phyloP scores from a whole-genome alignment of 1,140 invertebrate species.

The Andricus grossulariae region DNA sequence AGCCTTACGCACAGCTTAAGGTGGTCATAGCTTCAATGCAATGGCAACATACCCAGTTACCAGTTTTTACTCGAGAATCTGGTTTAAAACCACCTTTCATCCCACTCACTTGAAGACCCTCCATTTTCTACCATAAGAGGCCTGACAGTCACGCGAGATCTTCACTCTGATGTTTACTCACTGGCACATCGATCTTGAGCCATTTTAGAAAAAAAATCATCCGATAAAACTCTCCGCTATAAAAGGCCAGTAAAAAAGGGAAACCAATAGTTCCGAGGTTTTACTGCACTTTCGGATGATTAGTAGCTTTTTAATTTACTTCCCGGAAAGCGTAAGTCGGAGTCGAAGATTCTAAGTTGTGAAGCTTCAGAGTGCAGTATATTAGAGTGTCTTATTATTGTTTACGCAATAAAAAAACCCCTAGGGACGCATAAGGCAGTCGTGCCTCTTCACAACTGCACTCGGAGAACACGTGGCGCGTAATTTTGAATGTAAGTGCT shows the following conservation, averaged over 20 bases:
- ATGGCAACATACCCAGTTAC: constrained; percentile 4
- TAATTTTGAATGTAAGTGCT: constrained; percentile 43
- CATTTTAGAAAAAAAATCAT: too few species aligned
- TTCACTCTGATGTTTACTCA: too few species aligned
- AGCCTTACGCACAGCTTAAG: background rate
- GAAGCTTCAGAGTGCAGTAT: background rate
- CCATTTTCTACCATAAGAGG: constrained; percentile 12
- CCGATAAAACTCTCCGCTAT: too few species aligned
- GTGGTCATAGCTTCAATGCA: background rate
- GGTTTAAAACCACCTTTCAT: constrained; percentile 19
- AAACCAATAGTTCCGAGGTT: too few species aligned
- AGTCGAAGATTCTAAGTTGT: too few species aligned
- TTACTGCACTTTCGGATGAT: too few species aligned
- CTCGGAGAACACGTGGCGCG: constrained; percentile 45
- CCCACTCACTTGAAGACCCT: constrained; percentile 29
- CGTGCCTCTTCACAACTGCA: background rate
- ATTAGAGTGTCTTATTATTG: constrained; percentile 1
- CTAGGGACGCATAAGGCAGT: constrained; percentile 3
- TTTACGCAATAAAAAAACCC: background rate
- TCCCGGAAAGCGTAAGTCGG: too few species aligned
- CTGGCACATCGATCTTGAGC: too few species aligned
- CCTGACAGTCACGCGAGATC: constrained; percentile 1
- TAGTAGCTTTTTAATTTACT: too few species aligned
- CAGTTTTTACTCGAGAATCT: constrained; percentile 8
- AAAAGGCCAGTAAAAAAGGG: too few species aligned